Conservation (phyloP, 2,113 vertebrate genomes). For the Porphyrio hochstetteri region DNA sequence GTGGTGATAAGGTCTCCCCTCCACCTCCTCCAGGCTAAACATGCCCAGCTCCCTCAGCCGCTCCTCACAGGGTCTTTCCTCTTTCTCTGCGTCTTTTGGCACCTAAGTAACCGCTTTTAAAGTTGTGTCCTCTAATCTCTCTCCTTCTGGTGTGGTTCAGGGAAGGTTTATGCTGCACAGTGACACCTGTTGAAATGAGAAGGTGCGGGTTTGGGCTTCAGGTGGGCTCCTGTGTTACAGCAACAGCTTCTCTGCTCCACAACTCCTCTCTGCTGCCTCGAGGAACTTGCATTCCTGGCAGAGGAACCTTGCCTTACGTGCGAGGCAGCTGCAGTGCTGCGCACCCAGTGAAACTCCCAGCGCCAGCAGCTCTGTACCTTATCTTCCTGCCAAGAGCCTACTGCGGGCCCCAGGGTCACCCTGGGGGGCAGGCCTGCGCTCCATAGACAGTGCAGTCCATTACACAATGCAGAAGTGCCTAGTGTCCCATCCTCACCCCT, state of each 20-base stretch:
- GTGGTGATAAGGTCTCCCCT: too few species aligned
- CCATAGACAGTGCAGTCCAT: neutral
- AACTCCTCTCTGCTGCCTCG: neutral
- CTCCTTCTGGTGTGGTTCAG: neutral
- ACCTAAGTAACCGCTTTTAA: neutral
- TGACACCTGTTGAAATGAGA: neutral
- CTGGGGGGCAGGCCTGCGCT: neutral
- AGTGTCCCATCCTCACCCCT: neutral
- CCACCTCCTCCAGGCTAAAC: too few species aligned
- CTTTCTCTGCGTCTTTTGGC: neutral
- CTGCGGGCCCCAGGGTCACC: neutral
- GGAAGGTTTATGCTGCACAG: neutral
- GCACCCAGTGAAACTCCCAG: too few species aligned
- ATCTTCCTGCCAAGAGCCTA: neutral
- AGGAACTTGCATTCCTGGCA: neutral
- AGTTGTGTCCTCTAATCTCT: neutral
- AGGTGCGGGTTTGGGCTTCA: neutral
- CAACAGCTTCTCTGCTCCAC: neutral
- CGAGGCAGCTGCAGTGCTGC: too few species aligned
- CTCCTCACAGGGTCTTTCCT: too few species aligned
- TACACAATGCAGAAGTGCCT: neutral
- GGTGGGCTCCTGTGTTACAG: accelerated
- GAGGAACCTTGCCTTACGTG: neutral
- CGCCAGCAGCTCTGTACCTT: neutral
- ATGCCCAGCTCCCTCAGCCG: too few species aligned